Base-by-base conservation (phyloP, 2,113 vertebrate genomes). In the Oryzias celebensis region DNA sequence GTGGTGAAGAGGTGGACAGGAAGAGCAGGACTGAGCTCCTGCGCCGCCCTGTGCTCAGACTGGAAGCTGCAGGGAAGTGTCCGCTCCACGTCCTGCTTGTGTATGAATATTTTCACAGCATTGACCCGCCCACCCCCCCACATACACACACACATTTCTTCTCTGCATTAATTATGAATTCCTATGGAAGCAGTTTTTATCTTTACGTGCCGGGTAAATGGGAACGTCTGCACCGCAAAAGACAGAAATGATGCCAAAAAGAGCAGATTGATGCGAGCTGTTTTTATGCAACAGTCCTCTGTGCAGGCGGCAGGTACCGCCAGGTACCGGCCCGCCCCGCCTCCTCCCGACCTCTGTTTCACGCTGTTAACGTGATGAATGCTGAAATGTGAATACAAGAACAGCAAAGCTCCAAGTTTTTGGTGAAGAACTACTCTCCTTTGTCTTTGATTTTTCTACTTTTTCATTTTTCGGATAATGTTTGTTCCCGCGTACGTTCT, bases 311-410 rank as follows among this genome's bases (percentile, higher is more conserved):
- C 82, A 63, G 71, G 77, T 83, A 80, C 80, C 66, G 65, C 82
- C 84, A 84, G 88, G 89, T 92, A 89, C 90, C 90, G 80, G 75
- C 31, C 31, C 7, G 82, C 81, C 86, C 62, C 62, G 50, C 67
- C 81, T 28, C 82, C 81, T 73, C 83, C 53, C 66, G 81, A 80
- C 72, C 53, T 83, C 82, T 73, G 67, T 85, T 76, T 62, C 76
- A 71, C 75, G 61, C 72, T 81, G 76, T 88, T 86, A 88, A 86
- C 80, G 65, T 77, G 20, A 78, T 91, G 90, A 92, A 87, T 84
- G 91, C 87, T 90, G 74, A 90, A 91, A 92, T 90, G 90, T 91
- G 90, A 91, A 91, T 90, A 89, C 63, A 68, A 73, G 77, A 77
- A 73, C 68, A 73, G 62, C 87, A 88, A 78, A 88, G 85, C 90